Evolutionary conservation across 1,140 invertebrate species (phyloP).

Genomic region (Mercenaria mercenaria): DNA sequence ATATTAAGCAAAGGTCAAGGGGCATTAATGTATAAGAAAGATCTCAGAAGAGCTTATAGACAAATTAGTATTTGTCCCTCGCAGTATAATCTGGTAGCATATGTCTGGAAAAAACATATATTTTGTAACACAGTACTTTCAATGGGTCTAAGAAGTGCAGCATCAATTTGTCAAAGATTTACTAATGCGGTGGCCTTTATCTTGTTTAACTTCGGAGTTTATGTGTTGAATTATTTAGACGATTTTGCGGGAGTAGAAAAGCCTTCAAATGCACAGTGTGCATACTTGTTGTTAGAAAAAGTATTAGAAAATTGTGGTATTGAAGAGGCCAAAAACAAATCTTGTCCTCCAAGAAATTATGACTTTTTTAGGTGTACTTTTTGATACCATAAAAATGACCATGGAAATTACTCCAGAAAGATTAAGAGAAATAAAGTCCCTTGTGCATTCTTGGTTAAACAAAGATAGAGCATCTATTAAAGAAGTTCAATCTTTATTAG

Average conservation of each 20-base stretch:
- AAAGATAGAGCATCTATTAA: constrained; percentile 15
- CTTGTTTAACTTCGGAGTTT: neutral
- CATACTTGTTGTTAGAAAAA: neutral
- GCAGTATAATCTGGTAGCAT: too few relatives aligned
- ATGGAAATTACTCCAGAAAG: constrained; percentile 13
- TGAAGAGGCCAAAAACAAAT: neutral
- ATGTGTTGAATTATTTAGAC: neutral
- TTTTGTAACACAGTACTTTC: neutral
- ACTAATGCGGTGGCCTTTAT: neutral
- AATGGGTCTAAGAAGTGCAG: neutral
- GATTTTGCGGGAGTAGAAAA: neutral
- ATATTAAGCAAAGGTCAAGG: too few relatives aligned
- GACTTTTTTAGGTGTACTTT: neutral
- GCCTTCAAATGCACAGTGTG: neutral
- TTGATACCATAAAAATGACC: neutral
- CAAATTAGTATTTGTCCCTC: too few relatives aligned
- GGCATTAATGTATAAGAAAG: too few relatives aligned
- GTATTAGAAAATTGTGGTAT: neutral
- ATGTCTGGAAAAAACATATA: too few relatives aligned
- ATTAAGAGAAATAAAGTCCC: neutral
- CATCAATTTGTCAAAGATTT: constrained; percentile 24
- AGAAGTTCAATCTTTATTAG: constrained; percentile 30
- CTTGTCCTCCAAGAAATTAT: neutral
- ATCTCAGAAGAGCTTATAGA: too few relatives aligned
- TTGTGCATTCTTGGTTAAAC: constrained; percentile 11